Evolutionary conservation across 2,888 invertebrate genomes (phyloP), one percentile per base, ranked within the genome.

Genomic region (Perizoma affinitatum): DNA sequence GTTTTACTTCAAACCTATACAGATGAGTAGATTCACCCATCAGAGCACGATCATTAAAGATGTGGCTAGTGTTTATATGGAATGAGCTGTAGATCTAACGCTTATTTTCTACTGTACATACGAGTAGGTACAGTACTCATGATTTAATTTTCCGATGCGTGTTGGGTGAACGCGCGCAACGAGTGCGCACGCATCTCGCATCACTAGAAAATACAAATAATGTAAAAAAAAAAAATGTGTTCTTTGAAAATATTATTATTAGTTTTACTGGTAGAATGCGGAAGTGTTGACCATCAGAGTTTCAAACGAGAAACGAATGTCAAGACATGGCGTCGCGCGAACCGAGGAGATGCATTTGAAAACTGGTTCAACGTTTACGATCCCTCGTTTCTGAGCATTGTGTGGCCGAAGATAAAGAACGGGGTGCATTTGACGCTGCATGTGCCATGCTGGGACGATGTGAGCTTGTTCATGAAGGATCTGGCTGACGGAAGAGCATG

Each of bases 401-500:
- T 91, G 60, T 93, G 92, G 92, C 90, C 92, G 61, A 87, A 89
- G 70, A 83, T 88, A 59, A 78, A 79, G 50, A 86, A 88, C 63
- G 84, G 85, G 53, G 80, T 84, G 60, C 90, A 92, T 73, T 74
- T 93, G 65, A 78, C 79, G 59, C 67, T 93, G 51, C 84, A 84
- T n/a, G 66, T 74, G 8, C 66, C 72, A 6, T 94, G 94, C 75
- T 90, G 88, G 81, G 79, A 83, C 1, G 90, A 93, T 63, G 68
- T 93, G 58, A 83, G 83, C 43, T 73, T 82, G 61, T 88, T 92
- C 68, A 86, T 90, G 62, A 83, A 72, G 65, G 93, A 91, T 58
- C 73, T 93, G 63, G 72, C 79, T 0, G 86, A 82, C n/a, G 92
- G 90, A 5, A 82, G 84, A 58, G 82, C 84, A 42, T 94, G 94